Evolutionary conservation across 2,113 vertebrate genomes (phyloP).

Genomic region (Burhinus oedicnemus): DNA sequence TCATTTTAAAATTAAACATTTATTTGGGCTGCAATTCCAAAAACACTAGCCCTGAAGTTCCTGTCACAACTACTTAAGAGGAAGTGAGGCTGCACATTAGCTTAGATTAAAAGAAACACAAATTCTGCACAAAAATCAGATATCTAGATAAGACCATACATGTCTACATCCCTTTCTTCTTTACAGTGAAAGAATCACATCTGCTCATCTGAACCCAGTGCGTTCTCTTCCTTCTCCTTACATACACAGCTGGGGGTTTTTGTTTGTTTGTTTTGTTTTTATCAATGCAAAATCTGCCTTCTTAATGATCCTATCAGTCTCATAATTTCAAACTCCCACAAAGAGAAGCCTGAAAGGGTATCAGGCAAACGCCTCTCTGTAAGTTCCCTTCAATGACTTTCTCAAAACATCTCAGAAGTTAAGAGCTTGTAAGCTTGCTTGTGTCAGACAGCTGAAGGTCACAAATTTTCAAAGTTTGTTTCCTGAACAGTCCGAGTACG

Average conservation of each 20-base stretch:
- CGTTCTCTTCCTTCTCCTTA: background rate
- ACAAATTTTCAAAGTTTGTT: background rate
- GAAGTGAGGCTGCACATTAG: background rate
- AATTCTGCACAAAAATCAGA: background rate
- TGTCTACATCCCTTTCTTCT: background rate
- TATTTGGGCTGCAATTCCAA: slow-evolving; percentile 49
- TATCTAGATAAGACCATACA: background rate
- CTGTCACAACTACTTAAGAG: slow-evolving; percentile 41
- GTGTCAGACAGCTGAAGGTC: background rate
- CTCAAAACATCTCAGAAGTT: background rate
- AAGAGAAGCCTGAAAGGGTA: background rate
- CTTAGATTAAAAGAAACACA: background rate
- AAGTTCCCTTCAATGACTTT: background rate
- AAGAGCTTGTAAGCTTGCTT: background rate
- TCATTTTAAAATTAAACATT: slow-evolving; percentile 56
- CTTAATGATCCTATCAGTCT: background rate
- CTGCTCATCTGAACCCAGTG: background rate
- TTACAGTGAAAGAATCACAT: background rate
- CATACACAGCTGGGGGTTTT: background rate
- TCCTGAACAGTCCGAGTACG: background rate
- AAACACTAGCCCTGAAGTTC: slow-evolving; percentile 36
- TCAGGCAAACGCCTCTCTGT: background rate
- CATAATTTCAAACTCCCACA: background rate
- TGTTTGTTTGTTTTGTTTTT: background rate
- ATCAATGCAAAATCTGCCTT: background rate